Evolutionary conservation across 2,113 vertebrate genomes (phyloP).

Genomic region (Dendrocopos noguchii): DNA sequence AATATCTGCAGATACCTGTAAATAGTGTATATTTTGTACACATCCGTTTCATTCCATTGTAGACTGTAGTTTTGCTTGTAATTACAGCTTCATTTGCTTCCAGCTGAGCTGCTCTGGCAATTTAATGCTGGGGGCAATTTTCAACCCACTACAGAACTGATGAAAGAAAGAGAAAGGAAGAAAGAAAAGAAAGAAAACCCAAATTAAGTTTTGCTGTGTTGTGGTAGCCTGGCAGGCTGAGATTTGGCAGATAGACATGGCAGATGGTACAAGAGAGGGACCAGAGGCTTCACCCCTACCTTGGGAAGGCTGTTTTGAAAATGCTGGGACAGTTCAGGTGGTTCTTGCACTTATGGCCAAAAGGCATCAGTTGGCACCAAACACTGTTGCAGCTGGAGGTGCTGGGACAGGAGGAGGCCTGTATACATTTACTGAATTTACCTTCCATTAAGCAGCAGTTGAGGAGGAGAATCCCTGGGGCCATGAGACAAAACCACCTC

Average conservation of each 20-base stretch:
- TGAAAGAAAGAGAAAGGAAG: too few relatives aligned
- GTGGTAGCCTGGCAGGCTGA: neutral
- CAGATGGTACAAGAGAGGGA: neutral
- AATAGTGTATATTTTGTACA: too few relatives aligned
- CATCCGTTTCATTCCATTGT: too few relatives aligned
- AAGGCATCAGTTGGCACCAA: neutral
- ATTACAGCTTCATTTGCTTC: too few relatives aligned
- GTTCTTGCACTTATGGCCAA: neutral
- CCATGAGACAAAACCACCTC: neutral
- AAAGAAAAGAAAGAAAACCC: neutral
- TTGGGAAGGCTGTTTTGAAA: neutral
- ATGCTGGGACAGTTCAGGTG: neutral
- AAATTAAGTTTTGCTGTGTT: neutral
- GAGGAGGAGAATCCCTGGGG: neutral
- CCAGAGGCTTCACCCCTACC: neutral
- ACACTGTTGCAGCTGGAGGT: rapidly evolving
- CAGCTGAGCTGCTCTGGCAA: too few relatives aligned
- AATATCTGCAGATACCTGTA: too few relatives aligned
- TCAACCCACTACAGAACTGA: too few relatives aligned
- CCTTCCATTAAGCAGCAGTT: neutral
- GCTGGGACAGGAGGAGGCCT: neutral
- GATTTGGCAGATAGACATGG: neutral
- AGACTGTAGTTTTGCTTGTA: too few relatives aligned
- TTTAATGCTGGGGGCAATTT: too few relatives aligned
- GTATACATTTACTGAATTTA: neutral